A percentile compares a stretch with the other conserved stretches of the same genome.
Evolutionary conservation across 2,888 invertebrate genomes (phyloP).

Genomic region (Hydrotaea diabolus): DNA sequence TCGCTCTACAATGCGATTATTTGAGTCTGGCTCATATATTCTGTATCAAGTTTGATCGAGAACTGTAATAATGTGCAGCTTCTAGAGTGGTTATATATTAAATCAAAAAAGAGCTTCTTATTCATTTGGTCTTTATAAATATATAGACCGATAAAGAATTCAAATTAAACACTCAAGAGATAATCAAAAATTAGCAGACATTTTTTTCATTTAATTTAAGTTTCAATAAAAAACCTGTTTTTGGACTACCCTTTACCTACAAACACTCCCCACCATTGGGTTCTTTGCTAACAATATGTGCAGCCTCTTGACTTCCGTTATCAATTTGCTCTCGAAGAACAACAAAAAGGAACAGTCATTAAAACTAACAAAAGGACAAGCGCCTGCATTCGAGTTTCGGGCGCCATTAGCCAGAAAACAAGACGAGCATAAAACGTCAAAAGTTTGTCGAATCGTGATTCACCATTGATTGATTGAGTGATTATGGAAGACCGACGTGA

Average conservation of each 20-base stretch:
- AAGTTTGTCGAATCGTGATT: slow-evolving; percentile 34
- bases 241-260: not conserved
- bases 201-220: too few relatives aligned
- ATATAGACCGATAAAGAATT: too few relatives aligned
- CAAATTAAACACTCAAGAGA: too few relatives aligned
- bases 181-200: too few relatives aligned
- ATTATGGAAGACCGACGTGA: slow-evolving; percentile 37
- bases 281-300: not conserved
- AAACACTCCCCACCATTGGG: not conserved
- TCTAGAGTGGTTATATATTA: too few relatives aligned
- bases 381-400: slow-evolving; percentile 6
- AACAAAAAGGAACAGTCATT: slow-evolving; percentile 36
- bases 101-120: too few relatives aligned
- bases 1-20: too few relatives aligned
- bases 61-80: too few relatives aligned
- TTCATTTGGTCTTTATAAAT: too few relatives aligned
- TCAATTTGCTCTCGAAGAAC: not conserved
- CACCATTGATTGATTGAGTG: slow-evolving; percentile 55
- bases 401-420: slow-evolving; percentile 23
- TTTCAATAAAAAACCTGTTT: too few relatives aligned
- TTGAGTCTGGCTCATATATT: too few relatives aligned
- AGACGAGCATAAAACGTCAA: not conserved
- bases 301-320: slow-evolving; percentile 16
- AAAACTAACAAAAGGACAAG: not conserved
- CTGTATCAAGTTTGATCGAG: too few relatives aligned